phyloP scores from a whole-genome alignment of 2,888 invertebrate species.

The Willowsia nigromaculata region DNA sequence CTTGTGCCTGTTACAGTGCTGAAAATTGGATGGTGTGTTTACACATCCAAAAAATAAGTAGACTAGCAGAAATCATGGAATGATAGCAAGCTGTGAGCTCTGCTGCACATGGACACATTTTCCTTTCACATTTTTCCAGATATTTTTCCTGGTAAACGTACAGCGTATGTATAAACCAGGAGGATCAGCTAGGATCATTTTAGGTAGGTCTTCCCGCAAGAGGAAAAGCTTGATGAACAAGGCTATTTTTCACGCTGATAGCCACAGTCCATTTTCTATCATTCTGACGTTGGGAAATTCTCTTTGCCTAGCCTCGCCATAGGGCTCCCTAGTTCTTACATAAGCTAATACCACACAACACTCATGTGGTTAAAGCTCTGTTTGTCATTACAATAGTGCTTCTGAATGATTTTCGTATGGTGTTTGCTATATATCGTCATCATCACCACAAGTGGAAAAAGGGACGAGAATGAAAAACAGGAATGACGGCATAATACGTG shows the following conservation, averaged over 20 bases:
- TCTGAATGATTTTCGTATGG: not conserved
- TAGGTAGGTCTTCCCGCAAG: not conserved
- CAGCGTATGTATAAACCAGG: too few species aligned
- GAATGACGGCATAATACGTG: too few species aligned
- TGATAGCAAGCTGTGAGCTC: not conserved
- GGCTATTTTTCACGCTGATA: slow-evolving; percentile 16
- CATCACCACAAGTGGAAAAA: not conserved
- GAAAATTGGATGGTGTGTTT: slow-evolving; percentile 12
- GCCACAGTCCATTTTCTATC: slow-evolving; percentile 9
- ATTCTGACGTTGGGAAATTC: slow-evolving; percentile 2
- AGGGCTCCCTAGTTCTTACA: not conserved
- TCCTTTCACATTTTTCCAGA: not conserved
- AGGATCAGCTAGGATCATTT: not conserved
- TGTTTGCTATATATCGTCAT: not conserved
- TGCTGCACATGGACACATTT: not conserved
- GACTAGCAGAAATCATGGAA: not conserved
- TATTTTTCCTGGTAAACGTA: not conserved
- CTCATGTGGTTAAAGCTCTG: not conserved
- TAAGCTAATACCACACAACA: not conserved
- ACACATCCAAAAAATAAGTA: not conserved
- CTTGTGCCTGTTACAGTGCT: slow-evolving; percentile 7
- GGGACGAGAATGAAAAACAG: not conserved
- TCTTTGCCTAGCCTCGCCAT: not conserved
- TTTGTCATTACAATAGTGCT: not conserved
- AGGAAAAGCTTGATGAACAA: slow-evolving; percentile 19